phyloP scores from a whole-genome alignment of 2,888 invertebrate species.

The Lacanobia wlatinum region DNA sequence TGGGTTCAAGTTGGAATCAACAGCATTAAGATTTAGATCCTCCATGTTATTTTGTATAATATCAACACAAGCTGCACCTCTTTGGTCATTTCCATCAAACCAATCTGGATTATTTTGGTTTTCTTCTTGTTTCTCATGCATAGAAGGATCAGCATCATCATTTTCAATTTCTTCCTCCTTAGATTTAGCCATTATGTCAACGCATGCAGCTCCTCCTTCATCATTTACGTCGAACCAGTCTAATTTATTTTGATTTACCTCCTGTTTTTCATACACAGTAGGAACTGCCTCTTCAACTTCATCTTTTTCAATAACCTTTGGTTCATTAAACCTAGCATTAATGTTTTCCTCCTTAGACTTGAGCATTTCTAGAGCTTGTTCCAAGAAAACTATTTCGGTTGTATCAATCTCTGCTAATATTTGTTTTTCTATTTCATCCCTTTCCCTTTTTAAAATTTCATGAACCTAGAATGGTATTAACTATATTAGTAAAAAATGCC shows the following conservation, averaged over 20 bases:
- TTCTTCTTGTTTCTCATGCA: conserved; percentile 79
- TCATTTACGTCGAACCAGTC: conserved; percentile 88
- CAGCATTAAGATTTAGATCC: conserved; percentile 67
- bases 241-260: conserved; percentile 78
- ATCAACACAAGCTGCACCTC: conserved; percentile 81
- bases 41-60: conserved; percentile 76
- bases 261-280: conserved; percentile 81
- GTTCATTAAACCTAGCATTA: conserved; percentile 70
- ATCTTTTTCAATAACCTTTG: conserved; percentile 66
- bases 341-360: conserved; percentile 86
- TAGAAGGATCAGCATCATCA: conserved; percentile 71
- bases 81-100: conserved; percentile 85
- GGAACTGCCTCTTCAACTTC: conserved; percentile 69
- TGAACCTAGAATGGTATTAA: conserved; percentile 87
- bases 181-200: conserved; percentile 67
- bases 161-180: conserved; percentile 21
- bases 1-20: conserved; percentile 81
- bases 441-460: conserved; percentile 94
- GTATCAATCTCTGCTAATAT: conserved; percentile 93
- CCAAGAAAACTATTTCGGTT: conserved; percentile 96
- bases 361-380: conserved; percentile 95
- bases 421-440: conserved; percentile 92
- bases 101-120: conserved; percentile 83
- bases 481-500: neutral
- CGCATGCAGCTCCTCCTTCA: conserved; percentile 82